Evolutionary conservation across 2,797 vertebrate genomes (phyloP), one percentile per base, ranked within the genome.

Genomic region (Enteromius treurensis): DNA sequence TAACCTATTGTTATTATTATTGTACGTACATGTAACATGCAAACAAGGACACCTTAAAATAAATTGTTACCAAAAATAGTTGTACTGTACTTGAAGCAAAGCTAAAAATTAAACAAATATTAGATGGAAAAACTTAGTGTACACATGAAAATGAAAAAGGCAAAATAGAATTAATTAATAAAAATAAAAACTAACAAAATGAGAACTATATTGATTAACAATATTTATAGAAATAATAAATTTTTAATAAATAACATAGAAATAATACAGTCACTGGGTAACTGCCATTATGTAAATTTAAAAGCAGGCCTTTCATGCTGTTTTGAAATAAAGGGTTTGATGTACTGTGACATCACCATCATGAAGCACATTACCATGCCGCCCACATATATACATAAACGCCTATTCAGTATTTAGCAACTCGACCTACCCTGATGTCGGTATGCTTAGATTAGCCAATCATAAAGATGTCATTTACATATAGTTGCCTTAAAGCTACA

Each of bases 291-390:
- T 34, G 47, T 34, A 74, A 3, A 53, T 74, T 5, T n/a, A 14
- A n/a, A 53, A 34, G 1, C 26, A 74, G 29, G 29, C 10, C 32
- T 53, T 74, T 53, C 47, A 21, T 74, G 17, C 10, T 7, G 29
- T 74, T 53, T 74, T 53, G 47, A 34, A 21, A 74, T n/a, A 53
- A n/a, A 53, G 10, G 5, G 77, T 68, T 34, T 74, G 77, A 79
- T 68, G 77, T 51, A 40, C 65, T 37, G 29, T 79, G 34, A 55
- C 65, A 68, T 55, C 32, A 79, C 77, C 64, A 37, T 69, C 49
- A 64, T 13, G 11, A 65, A 45, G 60, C 26, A 77, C 26, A 47
- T 78, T 49, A 49, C 65, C 10, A 65, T 77, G 76, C 42, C 76
- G 26, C 60, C 76, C 42, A 78, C 76, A 42, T 47, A 14, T 21